phyloP scores from a whole-genome alignment of 2,888 invertebrate genomes.

The Tiliacea citrago region DNA sequence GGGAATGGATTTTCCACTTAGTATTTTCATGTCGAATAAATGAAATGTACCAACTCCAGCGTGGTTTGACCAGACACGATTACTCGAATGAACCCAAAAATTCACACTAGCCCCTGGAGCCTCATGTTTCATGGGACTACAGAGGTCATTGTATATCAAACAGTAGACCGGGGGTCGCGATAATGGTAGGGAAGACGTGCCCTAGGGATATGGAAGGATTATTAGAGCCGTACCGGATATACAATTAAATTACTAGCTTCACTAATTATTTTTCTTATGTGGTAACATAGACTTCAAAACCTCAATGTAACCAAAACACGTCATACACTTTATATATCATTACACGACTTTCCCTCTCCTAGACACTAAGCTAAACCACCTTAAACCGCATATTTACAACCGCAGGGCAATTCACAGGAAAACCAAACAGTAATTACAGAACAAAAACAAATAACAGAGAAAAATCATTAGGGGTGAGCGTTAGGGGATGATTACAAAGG shows the following conservation, averaged over 20 bases:
- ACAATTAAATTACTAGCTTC: background rate
- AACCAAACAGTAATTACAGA: conserved; percentile 89
- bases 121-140: too few species aligned
- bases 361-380: conserved; percentile 57
- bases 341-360: conserved; percentile 13
- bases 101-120: too few species aligned
- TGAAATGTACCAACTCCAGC: too few species aligned
- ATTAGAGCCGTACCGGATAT: too few species aligned
- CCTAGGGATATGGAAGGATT: too few species aligned
- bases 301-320: background rate
- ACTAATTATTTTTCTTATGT: background rate
- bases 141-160: too few species aligned
- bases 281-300: background rate
- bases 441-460: conserved; percentile 89
- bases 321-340: background rate
- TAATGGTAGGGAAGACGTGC: too few species aligned
- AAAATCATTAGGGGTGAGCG: conserved; percentile 86
- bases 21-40: background rate
- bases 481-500: conserved; percentile 85
- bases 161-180: too few species aligned
- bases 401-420: conserved; percentile 86
- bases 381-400: conserved; percentile 78
- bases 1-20: background rate
- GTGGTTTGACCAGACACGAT: too few species aligned
- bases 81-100: too few species aligned